Conservation (phyloP, 2,888 invertebrate genomes). For the Brenthis hecate region DNA sequence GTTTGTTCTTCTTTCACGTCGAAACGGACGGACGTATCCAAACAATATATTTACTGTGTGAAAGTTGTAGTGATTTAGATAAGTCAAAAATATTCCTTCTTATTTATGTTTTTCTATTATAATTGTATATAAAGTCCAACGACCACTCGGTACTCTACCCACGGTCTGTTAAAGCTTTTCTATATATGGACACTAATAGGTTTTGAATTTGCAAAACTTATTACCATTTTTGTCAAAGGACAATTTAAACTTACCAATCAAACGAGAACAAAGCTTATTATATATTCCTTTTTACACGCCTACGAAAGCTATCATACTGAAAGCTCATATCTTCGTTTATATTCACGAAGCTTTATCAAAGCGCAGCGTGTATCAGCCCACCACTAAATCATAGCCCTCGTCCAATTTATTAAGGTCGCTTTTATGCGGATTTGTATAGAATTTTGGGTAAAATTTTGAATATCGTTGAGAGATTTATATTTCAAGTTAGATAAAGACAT, state of each 20-base stretch:
- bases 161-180: too few relatives aligned
- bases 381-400: slow-evolving; percentile 12
- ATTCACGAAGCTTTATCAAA: slow-evolving; percentile 24
- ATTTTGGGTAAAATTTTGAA: slow-evolving; percentile 6
- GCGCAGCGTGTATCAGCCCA: slow-evolving; percentile 18
- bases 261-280: neutral
- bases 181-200: too few relatives aligned
- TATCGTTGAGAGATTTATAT: slow-evolving; percentile 2
- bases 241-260: neutral
- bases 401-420: slow-evolving; percentile 20
- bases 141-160: too few relatives aligned
- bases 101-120: too few relatives aligned
- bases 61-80: too few relatives aligned
- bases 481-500: neutral
- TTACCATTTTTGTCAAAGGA: too few relatives aligned
- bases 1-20: too few relatives aligned
- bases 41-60: too few relatives aligned
- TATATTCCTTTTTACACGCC: slow-evolving; percentile 1
- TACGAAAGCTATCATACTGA: slow-evolving; percentile 28
- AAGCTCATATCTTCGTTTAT: slow-evolving; percentile 24
- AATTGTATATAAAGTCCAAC: too few relatives aligned
- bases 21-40: too few relatives aligned
- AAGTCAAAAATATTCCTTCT: too few relatives aligned
- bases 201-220: too few relatives aligned
- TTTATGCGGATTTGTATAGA: slow-evolving; percentile 5